A percentile compares a stretch with the other conserved stretches of the same genome.
phyloP scores from a whole-genome alignment of 2,797 vertebrate species.

The Pipistrellus kuhlii region DNA sequence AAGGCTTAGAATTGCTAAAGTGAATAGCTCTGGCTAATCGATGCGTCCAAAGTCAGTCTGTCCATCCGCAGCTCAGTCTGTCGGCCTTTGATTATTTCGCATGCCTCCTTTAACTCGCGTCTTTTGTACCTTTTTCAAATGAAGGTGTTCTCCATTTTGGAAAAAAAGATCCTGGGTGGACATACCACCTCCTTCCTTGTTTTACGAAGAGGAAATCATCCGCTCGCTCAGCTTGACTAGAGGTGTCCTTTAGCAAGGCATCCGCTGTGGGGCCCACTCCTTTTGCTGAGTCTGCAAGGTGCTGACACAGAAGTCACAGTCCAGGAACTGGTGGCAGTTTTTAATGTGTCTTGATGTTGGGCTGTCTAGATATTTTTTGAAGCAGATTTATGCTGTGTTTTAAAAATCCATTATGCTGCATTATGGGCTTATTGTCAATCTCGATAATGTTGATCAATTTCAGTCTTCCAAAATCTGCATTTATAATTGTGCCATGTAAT shows the following conservation, averaged over 20 bases:
- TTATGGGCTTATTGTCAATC: constrained; percentile 72
- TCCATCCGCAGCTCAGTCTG: neutral
- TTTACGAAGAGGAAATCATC: constrained; percentile 40
- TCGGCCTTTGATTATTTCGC: neutral
- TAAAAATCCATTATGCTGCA: constrained; percentile 75
- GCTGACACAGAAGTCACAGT: neutral
- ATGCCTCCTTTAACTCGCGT: neutral
- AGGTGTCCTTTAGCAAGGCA: neutral
- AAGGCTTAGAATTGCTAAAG: constrained; percentile 3
- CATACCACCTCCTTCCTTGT: constrained; percentile 23
- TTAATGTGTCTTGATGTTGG: constrained; percentile 65
- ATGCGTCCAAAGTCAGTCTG: neutral
- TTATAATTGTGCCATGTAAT: constrained; percentile 77
- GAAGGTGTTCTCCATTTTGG: constrained; percentile 12
- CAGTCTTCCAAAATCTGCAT: constrained; percentile 77
- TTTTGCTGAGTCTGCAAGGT: neutral
- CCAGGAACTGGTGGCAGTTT: constrained; percentile 55
- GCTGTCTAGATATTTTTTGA: constrained; percentile 41
- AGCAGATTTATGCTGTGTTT: constrained; percentile 76
- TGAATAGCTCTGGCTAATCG: constrained; percentile 58
- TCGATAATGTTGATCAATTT: constrained; percentile 74
- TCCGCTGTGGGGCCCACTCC: accelerated
- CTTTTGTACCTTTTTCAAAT: neutral
- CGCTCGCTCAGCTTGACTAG: neutral
- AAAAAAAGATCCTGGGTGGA: neutral